phyloP scores from a whole-genome alignment of 1,140 invertebrate genomes.

The Drosophila bocki region DNA sequence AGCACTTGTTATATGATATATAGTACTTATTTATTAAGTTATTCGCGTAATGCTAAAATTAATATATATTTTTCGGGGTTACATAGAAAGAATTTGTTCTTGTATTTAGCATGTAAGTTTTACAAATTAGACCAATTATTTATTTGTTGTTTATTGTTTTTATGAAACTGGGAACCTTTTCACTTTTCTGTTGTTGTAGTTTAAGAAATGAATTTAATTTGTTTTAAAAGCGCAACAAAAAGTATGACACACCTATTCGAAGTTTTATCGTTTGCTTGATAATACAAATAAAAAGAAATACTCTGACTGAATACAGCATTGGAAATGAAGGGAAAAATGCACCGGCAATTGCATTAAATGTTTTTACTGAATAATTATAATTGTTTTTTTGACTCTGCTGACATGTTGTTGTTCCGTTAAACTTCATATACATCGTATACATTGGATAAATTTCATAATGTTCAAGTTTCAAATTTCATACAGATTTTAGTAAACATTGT shows the following conservation, averaged over 20 bases:
- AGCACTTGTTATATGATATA: not conserved
- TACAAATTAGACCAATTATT: slow-evolving; percentile 12
- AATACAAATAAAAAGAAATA: not conserved
- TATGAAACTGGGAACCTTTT: slow-evolving; percentile 3
- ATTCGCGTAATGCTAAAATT: slow-evolving; percentile 19
- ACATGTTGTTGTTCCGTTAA: slow-evolving; percentile 4
- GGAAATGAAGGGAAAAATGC: not conserved
- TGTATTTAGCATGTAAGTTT: slow-evolving; percentile 1
- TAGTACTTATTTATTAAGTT: slow-evolving; percentile 21
- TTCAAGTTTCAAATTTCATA: slow-evolving; percentile 36
- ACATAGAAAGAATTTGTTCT: slow-evolving; percentile 15
- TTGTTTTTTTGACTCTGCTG: not conserved
- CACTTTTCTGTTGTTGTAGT: not conserved
- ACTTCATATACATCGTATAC: slow-evolving; percentile 25
- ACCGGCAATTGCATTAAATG: not conserved
- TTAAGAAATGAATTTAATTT: not conserved
- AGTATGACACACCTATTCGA: not conserved
- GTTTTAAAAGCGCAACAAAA: slow-evolving; percentile 4
- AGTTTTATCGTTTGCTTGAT: not conserved
- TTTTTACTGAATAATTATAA: not conserved
- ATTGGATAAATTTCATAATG: slow-evolving; percentile 34
- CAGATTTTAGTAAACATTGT: slow-evolving; percentile 35
- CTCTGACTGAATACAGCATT: not conserved
- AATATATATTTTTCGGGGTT: slow-evolving; percentile 10
- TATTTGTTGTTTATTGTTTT: not conserved